These are phyloP conservation scores for Scopus umbretta DNA, from an alignment of 2,113 vertebrate genomes.

Conservation along the genomic window DNA sequence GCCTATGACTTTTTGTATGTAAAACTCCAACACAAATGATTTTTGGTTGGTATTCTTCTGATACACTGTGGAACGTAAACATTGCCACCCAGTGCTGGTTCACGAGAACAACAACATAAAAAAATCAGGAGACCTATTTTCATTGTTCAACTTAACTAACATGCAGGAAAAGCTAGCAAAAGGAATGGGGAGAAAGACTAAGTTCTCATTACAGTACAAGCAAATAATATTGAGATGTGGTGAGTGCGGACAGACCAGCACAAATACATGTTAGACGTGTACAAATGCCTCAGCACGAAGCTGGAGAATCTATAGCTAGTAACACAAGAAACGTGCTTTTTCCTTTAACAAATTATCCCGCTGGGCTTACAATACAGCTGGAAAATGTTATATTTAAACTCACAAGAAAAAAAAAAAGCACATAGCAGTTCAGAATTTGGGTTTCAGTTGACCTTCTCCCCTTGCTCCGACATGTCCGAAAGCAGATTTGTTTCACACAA, in stretches of 20 bases:
- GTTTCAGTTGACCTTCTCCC: background rate
- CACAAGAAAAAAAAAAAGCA: background rate
- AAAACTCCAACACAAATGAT: background rate
- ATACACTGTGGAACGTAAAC: background rate
- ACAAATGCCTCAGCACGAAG: background rate
- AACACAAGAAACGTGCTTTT: background rate
- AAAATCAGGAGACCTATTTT: background rate
- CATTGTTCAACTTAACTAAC: background rate
- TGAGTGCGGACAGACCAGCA: background rate
- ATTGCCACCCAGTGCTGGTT: background rate
- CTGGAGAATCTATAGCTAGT: background rate
- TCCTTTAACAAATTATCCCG: background rate
- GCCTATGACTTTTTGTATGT: background rate
- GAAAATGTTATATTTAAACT: background rate
- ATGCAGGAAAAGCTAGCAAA: background rate
- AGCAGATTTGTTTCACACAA: background rate
- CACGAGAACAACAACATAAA: background rate
- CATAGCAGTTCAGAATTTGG: background rate
- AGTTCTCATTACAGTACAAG: background rate
- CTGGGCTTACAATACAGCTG: background rate
- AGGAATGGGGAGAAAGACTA: background rate
- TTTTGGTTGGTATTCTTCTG: background rate
- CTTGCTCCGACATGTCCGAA: background rate
- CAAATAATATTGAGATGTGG: background rate
- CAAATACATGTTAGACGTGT: background rate